Evolutionary conservation across 2,797 vertebrate genomes (phyloP).

Genomic region (Lagocephalus sceleratus): DNA sequence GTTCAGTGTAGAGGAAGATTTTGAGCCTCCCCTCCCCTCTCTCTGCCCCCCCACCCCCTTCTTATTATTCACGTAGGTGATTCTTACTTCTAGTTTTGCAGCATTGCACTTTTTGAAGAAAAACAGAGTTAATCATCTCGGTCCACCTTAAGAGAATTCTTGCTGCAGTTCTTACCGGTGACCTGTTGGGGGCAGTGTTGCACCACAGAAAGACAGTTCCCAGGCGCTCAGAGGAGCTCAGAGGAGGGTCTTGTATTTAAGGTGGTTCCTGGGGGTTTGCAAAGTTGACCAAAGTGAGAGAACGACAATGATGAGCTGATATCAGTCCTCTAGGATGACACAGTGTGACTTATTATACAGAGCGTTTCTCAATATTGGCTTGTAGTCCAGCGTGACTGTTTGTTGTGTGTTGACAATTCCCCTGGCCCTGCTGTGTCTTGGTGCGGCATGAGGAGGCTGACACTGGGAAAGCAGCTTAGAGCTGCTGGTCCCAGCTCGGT

Average conservation of each 20-base stretch:
- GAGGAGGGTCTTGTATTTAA: conserved; percentile 63
- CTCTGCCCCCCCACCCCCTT: no score
- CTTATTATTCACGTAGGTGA: no score
- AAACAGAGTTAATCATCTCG: conserved; percentile 5
- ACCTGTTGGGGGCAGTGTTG: conserved; percentile 60
- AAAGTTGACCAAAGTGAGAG: conserved; percentile 3
- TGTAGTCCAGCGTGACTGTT: not conserved
- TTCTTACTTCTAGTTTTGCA: no score
- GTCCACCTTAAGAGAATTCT: conserved; percentile 67
- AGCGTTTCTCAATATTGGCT: not conserved
- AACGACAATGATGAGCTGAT: conserved; percentile 6
- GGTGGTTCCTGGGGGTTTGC: conserved; percentile 44
- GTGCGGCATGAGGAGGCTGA: conserved; percentile 68
- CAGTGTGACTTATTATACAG: conserved; percentile 1
- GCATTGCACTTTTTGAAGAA: no score
- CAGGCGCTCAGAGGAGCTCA: conserved; percentile 1
- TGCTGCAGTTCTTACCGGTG: conserved; percentile 37
- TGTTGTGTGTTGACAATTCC: conserved; percentile 15
- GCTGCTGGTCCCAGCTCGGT: conserved; percentile 52
- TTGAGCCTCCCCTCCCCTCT: no score
- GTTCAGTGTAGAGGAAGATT: no score
- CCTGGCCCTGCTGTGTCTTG: conserved; percentile 59
- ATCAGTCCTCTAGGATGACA: not conserved
- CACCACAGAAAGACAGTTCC: not conserved
- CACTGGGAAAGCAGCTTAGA: conserved; percentile 79